Base-by-base conservation (phyloP, 2,113 vertebrate species). In the Hylia prasina region DNA sequence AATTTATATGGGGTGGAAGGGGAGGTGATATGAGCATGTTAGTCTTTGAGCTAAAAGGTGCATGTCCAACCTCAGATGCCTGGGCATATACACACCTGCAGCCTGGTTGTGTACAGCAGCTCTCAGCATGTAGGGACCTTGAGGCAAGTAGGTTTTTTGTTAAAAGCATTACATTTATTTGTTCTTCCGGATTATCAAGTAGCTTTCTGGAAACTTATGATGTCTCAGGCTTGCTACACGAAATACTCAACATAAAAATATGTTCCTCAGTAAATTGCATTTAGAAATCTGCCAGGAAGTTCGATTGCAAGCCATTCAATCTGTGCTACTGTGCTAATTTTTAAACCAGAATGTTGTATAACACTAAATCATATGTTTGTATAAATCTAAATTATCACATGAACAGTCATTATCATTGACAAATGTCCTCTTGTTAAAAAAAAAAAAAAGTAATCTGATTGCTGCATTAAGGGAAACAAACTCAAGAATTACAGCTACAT, bases 331-430 rank as follows among this genome's bases (percentile, higher is more conserved):
- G 37, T 65, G 45, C 42, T 94, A 73, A 77, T 94, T 94, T 86
- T 90, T 82, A 80, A 92, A 66, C 39, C 50, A 88, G 63, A 90
- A 73, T 92, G 86, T 88, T 95, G 93, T 77, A 61, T 66, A 85
- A 72, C 63, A 82, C 24, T 71, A 87, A 77, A 53, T 90, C 27
- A 9, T 48, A 37, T 85, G 76, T 94, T 97, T 93, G 47, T 69
- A 22, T 69, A 86, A 86, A 88, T 82, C 35, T 77, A 61, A 85
- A 65, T 86, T 76, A 64, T 79, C 45, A 60, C 27, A 10, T 51
- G 48, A 95, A 68, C 64, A 72, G 30, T 92, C 28, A 33, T 85
- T 92, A 80, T 68, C 0, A 0, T 81, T 39, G 45, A 73, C 37
- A 82, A 89, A 88, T 80, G 28, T 63, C 30, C 33, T 76, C 30